A percentile compares a stretch with the other conserved stretches of the same genome.
Conservation (phyloP, 1,140 invertebrate genomes). For the Drosophila orena region DNA sequence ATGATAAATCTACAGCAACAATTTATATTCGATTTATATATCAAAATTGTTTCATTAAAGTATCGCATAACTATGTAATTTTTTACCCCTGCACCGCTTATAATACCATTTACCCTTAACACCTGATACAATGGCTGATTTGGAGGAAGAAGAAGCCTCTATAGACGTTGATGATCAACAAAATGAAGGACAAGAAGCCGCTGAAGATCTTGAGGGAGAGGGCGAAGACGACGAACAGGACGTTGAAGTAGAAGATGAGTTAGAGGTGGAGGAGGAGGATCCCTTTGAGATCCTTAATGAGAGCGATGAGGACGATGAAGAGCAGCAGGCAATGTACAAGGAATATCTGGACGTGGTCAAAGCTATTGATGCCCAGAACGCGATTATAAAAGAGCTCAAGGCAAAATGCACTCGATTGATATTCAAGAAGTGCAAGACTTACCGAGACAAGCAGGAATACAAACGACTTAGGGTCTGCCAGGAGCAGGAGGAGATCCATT, state of each 20-base stretch:
- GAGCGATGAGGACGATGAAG: constrained; percentile 42
- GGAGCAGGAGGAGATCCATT: constrained; percentile 44
- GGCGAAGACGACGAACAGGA: constrained; percentile 9
- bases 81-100: not conserved
- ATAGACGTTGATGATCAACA: not conserved
- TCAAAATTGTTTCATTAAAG: not conserved
- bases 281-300: constrained; percentile 48
- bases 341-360: constrained; percentile 55
- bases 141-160: constrained; percentile 1
- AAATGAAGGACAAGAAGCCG: not conserved
- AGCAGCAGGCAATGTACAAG: constrained; percentile 43
- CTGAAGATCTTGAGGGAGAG: not conserved
- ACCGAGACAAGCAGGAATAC: constrained; percentile 19
- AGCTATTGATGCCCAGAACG: constrained; percentile 59
- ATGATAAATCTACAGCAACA: too few species aligned
- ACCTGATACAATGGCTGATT: constrained; percentile 32
- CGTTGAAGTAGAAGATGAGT: not conserved
- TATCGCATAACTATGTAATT: not conserved
- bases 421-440: constrained; percentile 26
- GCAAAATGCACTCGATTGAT: not conserved
- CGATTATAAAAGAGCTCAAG: constrained; percentile 37
- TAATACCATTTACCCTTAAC: not conserved
- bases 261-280: constrained; percentile 21
- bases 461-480: constrained; percentile 27
- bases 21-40: not conserved